Evolutionary conservation across 2,113 vertebrate species (phyloP), one percentile per base, ranked within the genome.

Genomic region (Sterna hirundo): DNA sequence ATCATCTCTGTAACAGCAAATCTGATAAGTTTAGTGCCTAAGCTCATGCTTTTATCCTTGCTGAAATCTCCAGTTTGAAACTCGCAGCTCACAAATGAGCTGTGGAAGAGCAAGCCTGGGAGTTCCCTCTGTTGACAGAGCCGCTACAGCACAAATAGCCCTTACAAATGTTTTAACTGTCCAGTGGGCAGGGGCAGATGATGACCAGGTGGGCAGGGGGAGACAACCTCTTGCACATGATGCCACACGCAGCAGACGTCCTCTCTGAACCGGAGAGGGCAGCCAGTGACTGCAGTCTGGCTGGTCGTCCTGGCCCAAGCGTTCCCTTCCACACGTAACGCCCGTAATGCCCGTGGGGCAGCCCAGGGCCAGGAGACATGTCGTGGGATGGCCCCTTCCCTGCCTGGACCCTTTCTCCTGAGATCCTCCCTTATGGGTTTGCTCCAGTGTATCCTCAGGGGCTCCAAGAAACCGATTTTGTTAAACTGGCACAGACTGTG

Each of bases 381-480:
- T 0, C 0, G 15, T 46, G 15, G 15, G 8, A 46, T 38, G 42
- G 30, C 11, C 9, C 7, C 30, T 79, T 52, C n/a, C 20, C n/a
- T 71, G 49, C 20, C 29, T 9, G 14, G 16, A 15, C 21, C 10
- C 7, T 64, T 83, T 47, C 36, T 65, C 29, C 44, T 55, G 44
- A 79, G 34, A 65, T 7, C n/a, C 60, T 78, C 44, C 15, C 6
- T 44, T 44, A 23, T 0, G 0, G 52, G 15, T 72, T 89, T 80
- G 22, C 17, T 38, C 36, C 55, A 66, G 9, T 0, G 1, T 22
- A 52, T 11, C 13, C 46, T 83, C 36, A 71, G 23, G 11, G 21
- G 30, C 14, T 17, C 15, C 38, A n/a, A 71, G 51, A 46, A 88
- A 91, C 5, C 6, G 3, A 14, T 74, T 93, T 74, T 51, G 12